Base-by-base conservation (phyloP, 2,797 vertebrate species). In the Tokudaia tokunoshimensis region DNA sequence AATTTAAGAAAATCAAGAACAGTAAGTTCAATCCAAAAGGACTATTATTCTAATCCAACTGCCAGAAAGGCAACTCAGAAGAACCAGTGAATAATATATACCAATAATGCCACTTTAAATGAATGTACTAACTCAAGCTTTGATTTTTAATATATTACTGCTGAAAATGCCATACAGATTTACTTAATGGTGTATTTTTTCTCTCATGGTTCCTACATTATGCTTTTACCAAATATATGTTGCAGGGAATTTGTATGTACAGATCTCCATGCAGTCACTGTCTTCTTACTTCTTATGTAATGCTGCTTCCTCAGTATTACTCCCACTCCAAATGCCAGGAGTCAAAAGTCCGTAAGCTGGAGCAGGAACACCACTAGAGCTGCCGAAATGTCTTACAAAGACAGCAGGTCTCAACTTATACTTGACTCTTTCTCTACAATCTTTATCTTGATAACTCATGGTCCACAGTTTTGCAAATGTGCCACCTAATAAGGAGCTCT, bases 1-100 rank as follows among this genome's bases (percentile, higher is more conserved):
- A 96, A 93, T 84, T 83, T 74, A 92, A 57, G 61, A 94, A 95
- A 95, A 96, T 85, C 61, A 94, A n/a, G 34, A 96, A 97, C 55
- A 92, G 82, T 12, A 91, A 91, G 29, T 86, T 91, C 55, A 85
- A 85, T 67, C 37, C 76, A 88, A 94, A 97, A 94, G 55, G 47
- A 83, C 82, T 67, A 79, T 22, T 97, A 12, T 92, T 96, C 72
- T 78, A 95, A 85, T 81, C 55, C 61, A 96, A 95, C 29, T 82
- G 70, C 41, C 78, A 95, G 41, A 95, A 96, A 3, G 41, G 59
- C 76, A 67, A 70, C 41, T 52, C n/a, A 92, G 82, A 95, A 78
- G 44, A 75, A 83, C 26, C 47, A 78, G 59, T 44, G 61, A 97
- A 93, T n/a, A 95, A 75, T 72, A 97, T 94, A 70, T 44, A 80